These are phyloP conservation scores for Calyptomena viridis DNA, from an alignment of 2,113 vertebrate genomes.

Conservation along the genomic window DNA sequence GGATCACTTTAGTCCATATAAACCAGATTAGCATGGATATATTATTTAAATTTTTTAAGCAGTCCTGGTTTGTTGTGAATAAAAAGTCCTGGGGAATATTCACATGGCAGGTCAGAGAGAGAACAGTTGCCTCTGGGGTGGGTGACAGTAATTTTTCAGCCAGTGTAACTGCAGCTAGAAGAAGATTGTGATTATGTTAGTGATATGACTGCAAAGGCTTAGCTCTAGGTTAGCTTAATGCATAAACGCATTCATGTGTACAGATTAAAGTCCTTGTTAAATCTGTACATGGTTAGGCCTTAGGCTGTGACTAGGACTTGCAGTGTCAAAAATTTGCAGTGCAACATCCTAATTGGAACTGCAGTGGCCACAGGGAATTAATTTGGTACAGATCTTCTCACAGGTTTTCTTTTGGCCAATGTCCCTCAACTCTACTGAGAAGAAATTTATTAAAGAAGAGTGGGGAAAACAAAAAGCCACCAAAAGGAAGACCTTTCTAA, in stretches of 20 bases:
- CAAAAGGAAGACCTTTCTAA: neutral
- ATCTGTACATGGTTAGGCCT: constrained; percentile 10
- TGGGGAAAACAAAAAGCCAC: neutral
- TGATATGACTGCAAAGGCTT: constrained; percentile 30
- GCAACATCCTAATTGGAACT: neutral
- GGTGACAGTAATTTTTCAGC: constrained; percentile 16
- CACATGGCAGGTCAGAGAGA: neutral
- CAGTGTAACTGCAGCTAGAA: constrained; percentile 4
- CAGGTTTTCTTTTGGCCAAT: neutral
- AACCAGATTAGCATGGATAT: neutral
- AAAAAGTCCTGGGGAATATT: neutral
- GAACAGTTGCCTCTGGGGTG: neutral
- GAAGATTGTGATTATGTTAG: constrained; percentile 29
- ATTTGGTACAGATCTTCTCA: neutral
- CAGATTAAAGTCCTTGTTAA: constrained; percentile 50
- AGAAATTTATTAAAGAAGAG: neutral
- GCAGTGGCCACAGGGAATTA: neutral
- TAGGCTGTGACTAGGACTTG: constrained; percentile 9
- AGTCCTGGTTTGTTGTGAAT: neutral
- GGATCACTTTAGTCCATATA: neutral
- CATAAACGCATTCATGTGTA: constrained; percentile 37
- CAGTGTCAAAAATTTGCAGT: constrained; percentile 10
- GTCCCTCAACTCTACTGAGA: neutral
- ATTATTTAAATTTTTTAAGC: neutral
- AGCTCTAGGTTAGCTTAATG: constrained; percentile 30